Conservation (phyloP, 2,888 invertebrate genomes). For the Lingula anatina region DNA sequence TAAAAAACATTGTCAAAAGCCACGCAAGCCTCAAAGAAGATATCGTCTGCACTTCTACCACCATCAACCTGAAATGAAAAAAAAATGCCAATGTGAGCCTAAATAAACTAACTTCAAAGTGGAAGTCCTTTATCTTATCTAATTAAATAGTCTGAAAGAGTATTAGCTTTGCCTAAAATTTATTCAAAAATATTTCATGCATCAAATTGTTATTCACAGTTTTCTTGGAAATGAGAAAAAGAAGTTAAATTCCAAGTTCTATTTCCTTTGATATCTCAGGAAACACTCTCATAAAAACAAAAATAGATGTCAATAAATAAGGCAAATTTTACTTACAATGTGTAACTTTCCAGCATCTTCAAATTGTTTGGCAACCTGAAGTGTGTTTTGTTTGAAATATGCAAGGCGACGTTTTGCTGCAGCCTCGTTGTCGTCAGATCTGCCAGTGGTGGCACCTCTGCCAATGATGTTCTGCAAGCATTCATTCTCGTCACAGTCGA, state of each 20-base stretch:
- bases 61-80: conserved; percentile 23
- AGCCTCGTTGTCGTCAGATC: conserved; percentile 15
- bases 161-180: not conserved
- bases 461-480: conserved; percentile 11
- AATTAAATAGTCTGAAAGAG: not conserved
- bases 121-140: too few relatives aligned
- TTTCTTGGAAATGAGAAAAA: not conserved
- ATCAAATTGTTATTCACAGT: not conserved
- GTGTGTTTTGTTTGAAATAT: conserved; percentile 20
- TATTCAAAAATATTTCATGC: not conserved
- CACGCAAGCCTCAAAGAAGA: conserved; percentile 21
- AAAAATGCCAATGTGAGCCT: not conserved
- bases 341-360: conserved; percentile 19
- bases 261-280: not conserved
- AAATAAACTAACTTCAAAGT: not conserved
- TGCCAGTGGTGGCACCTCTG: conserved; percentile 8
- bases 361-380: conserved; percentile 19
- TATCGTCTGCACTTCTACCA: conserved; percentile 22
- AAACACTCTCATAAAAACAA: conserved; percentile 18
- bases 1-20: conserved; percentile 31
- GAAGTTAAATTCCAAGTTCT: not conserved
- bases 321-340: conserved; percentile 15
- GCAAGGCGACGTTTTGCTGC: conserved; percentile 14
- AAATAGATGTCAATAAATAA: not conserved
- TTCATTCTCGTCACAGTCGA: conserved; percentile 25